Percentiles rank a stretch among this genome's conserved stretches.
Conservation (phyloP, 2,797 vertebrate species). For the Passerculus sandwichensis region DNA sequence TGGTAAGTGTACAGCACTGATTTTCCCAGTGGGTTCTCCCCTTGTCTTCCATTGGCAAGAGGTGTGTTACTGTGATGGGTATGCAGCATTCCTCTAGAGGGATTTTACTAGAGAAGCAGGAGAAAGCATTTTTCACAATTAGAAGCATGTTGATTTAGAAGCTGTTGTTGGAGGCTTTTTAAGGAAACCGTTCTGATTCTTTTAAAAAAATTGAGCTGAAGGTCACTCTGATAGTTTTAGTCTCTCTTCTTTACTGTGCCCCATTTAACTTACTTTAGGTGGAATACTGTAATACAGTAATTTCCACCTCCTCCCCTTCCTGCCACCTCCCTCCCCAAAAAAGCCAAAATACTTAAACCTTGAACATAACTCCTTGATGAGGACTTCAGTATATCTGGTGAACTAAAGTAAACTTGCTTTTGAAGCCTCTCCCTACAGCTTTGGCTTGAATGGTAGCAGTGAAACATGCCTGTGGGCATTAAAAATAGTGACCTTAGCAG, state of each 20-base stretch:
- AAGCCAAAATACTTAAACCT: background rate
- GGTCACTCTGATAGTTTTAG: background rate
- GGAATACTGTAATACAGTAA: background rate
- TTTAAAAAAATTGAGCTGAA: background rate
- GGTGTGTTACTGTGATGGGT: background rate
- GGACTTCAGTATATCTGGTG: background rate
- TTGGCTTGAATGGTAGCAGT: background rate
- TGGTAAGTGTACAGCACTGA: background rate
- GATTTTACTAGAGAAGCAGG: background rate
- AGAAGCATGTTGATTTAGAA: background rate
- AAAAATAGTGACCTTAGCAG: background rate
- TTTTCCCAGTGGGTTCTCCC: background rate
- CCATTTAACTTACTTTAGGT: background rate
- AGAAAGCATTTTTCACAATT: background rate
- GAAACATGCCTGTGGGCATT: background rate
- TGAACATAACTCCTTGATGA: background rate
- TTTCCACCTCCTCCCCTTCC: background rate
- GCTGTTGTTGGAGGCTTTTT: background rate
- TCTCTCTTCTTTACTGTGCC: background rate
- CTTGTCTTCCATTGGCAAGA: background rate
- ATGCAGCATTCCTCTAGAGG: background rate
- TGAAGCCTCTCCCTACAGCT: background rate
- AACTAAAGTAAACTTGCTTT: background rate
- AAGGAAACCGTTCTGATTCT: background rate
- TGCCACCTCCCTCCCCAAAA: background rate